Evolutionary conservation across 2,797 vertebrate species (phyloP).

Genomic region (Lophius americanus): DNA sequence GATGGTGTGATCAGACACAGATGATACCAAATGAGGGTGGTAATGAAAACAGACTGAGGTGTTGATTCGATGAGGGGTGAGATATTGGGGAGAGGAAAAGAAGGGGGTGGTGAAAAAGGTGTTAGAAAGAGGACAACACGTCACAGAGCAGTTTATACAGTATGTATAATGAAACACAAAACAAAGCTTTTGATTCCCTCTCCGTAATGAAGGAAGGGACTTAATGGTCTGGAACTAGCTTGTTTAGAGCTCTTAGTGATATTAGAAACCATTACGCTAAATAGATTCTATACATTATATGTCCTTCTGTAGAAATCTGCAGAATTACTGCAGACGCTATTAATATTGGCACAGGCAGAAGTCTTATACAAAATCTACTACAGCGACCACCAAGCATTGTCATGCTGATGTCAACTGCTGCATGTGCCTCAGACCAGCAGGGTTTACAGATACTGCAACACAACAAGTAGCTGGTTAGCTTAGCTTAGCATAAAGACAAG

Average conservation of each 20-base stretch:
- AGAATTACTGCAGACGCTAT: not conserved
- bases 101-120: conserved; percentile 19
- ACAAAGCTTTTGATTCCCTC: not conserved
- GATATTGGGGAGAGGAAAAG: conserved; percentile 8
- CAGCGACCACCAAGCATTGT: conserved; percentile 15
- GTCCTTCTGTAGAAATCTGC: too few relatives aligned
- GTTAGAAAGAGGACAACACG: conserved; percentile 20
- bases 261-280: too few relatives aligned
- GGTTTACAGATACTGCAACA: conserved; percentile 5
- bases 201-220: not conserved
- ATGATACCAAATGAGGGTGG: conserved; percentile 40
- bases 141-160: conserved; percentile 1
- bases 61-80: conserved; percentile 51
- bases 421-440: conserved; percentile 1
- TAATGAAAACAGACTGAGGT: conserved; percentile 45
- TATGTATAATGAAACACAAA: conserved; percentile 16
- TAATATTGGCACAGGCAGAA: not conserved
- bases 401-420: conserved; percentile 11
- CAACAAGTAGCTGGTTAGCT: not conserved
- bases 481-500: not conserved
- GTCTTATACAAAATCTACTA: not conserved
- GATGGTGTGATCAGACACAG: conserved; percentile 28
- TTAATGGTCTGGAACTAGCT: conserved; percentile 4
- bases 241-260: not conserved
- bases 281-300: too few relatives aligned